Evolutionary conservation across 2,888 invertebrate genomes (phyloP).

Genomic region (Pristionchus arcanus): DNA sequence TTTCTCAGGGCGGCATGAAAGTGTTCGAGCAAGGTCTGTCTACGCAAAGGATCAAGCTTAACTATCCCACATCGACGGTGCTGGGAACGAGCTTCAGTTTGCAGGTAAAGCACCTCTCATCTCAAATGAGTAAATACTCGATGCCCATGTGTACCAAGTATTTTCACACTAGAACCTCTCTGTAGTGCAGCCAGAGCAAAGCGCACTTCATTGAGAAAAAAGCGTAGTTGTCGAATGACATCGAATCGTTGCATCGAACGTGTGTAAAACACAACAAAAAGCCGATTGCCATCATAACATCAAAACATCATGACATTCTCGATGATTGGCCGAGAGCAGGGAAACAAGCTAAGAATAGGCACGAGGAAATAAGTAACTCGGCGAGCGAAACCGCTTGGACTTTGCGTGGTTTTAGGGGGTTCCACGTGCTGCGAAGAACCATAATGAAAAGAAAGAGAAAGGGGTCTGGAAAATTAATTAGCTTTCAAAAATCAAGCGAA

Average conservation of each 20-base stretch:
- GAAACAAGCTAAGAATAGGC: neutral
- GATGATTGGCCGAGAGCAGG: constrained; percentile 10
- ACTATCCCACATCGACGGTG: constrained; percentile 72
- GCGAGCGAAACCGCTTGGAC: neutral
- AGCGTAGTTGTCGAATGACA: neutral
- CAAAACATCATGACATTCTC: neutral
- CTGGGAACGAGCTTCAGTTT: constrained; percentile 72
- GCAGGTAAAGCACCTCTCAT: constrained; percentile 56
- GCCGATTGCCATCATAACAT: neutral
- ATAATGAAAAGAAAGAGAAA: neutral
- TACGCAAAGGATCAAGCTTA: constrained; percentile 65
- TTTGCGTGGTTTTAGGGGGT: neutral
- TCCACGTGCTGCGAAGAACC: neutral
- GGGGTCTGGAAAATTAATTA: neutral
- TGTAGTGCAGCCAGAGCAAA: too few species aligned
- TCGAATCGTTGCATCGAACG: neutral
- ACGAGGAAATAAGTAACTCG: neutral
- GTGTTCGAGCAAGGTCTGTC: constrained; percentile 41
- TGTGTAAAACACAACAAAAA: neutral
- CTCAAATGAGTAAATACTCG: too few species aligned
- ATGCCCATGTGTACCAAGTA: too few species aligned
- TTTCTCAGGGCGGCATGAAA: constrained; percentile 49
- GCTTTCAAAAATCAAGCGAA: too few species aligned
- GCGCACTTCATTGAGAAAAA: neutral
- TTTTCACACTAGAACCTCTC: too few species aligned